Percentiles rank a stretch among this genome's conserved stretches.
Conservation (phyloP, 1,140 invertebrate species). For the Samia ricini region DNA sequence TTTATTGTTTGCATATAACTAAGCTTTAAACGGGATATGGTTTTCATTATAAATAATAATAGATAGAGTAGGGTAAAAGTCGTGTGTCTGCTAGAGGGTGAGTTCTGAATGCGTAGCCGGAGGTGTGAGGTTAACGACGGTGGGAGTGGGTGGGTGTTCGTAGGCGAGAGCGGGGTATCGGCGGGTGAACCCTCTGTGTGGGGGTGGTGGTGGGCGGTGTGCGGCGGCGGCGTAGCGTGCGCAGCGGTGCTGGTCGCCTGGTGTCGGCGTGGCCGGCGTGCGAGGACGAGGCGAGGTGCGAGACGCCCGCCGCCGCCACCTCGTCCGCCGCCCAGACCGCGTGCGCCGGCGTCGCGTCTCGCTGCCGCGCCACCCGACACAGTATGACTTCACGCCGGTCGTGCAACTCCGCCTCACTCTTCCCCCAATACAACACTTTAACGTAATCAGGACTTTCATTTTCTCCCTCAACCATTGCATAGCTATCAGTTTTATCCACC, state of each 20-base stretch:
- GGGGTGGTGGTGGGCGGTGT: conserved; percentile 29
- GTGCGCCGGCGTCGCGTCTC: no score
- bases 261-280: conserved; percentile 34
- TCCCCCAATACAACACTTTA: conserved; percentile 49
- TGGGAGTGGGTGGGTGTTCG: conserved; percentile 10
- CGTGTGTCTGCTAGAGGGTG: not conserved
- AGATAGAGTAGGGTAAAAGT: not conserved
- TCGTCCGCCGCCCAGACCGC: conserved; percentile 44
- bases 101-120: no score
- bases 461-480: conserved; percentile 77
- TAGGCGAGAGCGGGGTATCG: conserved; percentile 25
- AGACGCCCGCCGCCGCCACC: conserved; percentile 39
- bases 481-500: no score
- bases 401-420: conserved; percentile 30
- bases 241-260: conserved; percentile 26
- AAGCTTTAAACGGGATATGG: no score
- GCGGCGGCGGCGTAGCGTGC: conserved; percentile 27
- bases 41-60: no score
- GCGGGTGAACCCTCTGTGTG: conserved; percentile 41
- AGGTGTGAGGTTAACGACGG: not conserved
- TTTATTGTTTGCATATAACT: no score
- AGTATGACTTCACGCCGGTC: conserved; percentile 50
- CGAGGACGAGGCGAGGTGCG: conserved; percentile 43
- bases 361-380: conserved; percentile 48
- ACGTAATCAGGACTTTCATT: conserved; percentile 44